Evolutionary conservation across 2,113 vertebrate genomes (phyloP), one percentile per base, ranked within the genome.

Genomic region (Phaethon lepturus): DNA sequence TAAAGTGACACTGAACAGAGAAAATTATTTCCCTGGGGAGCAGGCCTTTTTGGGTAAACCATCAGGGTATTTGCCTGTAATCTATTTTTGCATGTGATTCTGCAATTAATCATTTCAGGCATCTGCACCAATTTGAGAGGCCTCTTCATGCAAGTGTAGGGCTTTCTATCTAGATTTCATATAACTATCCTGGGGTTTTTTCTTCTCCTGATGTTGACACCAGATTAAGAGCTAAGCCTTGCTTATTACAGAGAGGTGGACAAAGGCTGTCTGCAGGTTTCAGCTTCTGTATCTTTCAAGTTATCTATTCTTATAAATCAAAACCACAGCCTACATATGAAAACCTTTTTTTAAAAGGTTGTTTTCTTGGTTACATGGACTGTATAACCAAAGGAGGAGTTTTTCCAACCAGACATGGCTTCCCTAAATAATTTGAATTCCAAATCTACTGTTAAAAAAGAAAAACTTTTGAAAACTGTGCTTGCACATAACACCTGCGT

Each of bases 1-100:
- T 72, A 92, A 94, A 94, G 84, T 94, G 93, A 91, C 69, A 89
- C 55, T 50, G 62, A 96, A 81, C 64, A 95, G 64, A 78, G 44
- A 91, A 89, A 89, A 91, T 87, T 56, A 69, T 89, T 89, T 82
- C 84, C 89, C 77, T 69, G 23, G 9, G 7, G 84, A 73, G 77
- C 23, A 78, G 40, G 73, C 66, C 62, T 79, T 91, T 91, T 93
- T 58, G 53, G 77, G 47, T 92, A 84, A 90, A 87, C 33, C 18
- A 18, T 31, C 7, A 17, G 82, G 47, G 52, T 71, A 71, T 90
- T 44, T 95, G 83, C 14, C 35, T 91, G 42, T 55, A 75, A 75
- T 76, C 80, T 95, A 69, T 85, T 93, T 94, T 79, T 95, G 15
- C 38, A 20, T 66, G 33, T 3, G 8, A 89, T 91, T 93, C 84